A percentile compares a stretch with the other conserved stretches of the same genome.
Conservation (phyloP, 2,888 invertebrate genomes). For the Aspidiotus rigidus region DNA sequence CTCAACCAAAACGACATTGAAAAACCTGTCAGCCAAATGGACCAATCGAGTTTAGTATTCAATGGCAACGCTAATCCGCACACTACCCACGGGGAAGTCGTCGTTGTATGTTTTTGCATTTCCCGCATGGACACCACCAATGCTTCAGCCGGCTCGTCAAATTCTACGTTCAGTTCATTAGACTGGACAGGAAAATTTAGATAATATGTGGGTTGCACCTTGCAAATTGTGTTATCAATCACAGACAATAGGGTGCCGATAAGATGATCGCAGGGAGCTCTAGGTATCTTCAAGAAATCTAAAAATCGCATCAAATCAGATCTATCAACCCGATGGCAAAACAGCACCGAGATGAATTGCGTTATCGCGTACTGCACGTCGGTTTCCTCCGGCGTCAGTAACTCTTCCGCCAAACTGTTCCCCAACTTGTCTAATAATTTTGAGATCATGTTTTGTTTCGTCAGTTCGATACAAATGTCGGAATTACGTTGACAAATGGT, state of each 20-base stretch:
- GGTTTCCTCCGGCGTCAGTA: constrained; percentile 20
- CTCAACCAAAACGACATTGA: constrained; percentile 50
- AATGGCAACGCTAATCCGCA: constrained; percentile 43
- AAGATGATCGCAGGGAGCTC: constrained; percentile 25
- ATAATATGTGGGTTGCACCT: constrained; percentile 17
- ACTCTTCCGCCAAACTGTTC: constrained; percentile 24
- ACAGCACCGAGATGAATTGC: constrained; percentile 34
- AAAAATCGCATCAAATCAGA: constrained; percentile 31
- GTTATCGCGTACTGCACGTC: constrained; percentile 32
- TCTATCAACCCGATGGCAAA: constrained; percentile 33
- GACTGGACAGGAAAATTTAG: constrained; percentile 16
- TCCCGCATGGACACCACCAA: constrained; percentile 34
- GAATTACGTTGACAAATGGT: constrained; percentile 36
- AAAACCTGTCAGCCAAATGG: constrained; percentile 56
- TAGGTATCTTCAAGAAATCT: constrained; percentile 29
- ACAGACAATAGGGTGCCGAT: constrained; percentile 2
- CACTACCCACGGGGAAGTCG: constrained; percentile 38
- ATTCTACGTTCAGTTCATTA: constrained; percentile 16
- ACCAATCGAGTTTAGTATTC: constrained; percentile 50
- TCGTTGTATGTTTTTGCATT: constrained; percentile 33
- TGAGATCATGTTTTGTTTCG: constrained; percentile 43
- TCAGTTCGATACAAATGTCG: constrained; percentile 44
- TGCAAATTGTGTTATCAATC: constrained; percentile 10
- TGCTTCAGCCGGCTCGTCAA: constrained; percentile 35
- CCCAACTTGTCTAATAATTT: constrained; percentile 40